phyloP scores from a whole-genome alignment of 2,888 invertebrate genomes.

The Octonoba sinensis region DNA sequence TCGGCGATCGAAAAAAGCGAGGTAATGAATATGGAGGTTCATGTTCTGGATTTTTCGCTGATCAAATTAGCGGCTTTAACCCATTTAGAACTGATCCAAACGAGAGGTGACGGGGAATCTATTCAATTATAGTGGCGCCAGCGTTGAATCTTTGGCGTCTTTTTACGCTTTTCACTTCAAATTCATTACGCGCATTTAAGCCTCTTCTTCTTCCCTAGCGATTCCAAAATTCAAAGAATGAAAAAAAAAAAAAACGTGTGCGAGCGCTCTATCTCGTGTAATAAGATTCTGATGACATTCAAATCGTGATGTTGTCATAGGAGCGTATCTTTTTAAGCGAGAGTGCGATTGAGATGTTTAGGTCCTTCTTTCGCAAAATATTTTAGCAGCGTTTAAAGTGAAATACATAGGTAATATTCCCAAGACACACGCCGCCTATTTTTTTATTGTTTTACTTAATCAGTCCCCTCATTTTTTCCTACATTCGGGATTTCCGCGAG shows the following conservation, averaged over 20 bases:
- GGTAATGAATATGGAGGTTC: constrained; percentile 8
- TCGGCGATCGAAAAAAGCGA: neutral
- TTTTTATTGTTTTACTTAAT: too few relatives aligned
- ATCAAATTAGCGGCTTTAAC: constrained; percentile 50
- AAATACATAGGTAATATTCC: too few relatives aligned
- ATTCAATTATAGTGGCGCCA: constrained; percentile 38
- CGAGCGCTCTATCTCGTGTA: constrained; percentile 16
- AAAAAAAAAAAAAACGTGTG: neutral
- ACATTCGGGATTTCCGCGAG: too few relatives aligned
- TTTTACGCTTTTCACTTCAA: constrained; percentile 51
- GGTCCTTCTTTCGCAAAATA: too few relatives aligned
- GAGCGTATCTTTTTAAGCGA: constrained; percentile 2
- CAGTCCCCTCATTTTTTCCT: too few relatives aligned
- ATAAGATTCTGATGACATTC: constrained; percentile 46
- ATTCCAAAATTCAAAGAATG: constrained; percentile 1
- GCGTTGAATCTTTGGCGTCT: constrained; percentile 3
- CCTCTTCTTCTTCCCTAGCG: constrained; percentile 29
- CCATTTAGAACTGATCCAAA: constrained; percentile 38
- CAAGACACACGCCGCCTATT: too few relatives aligned
- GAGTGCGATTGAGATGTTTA: too few relatives aligned
- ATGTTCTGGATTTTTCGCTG: constrained; percentile 37
- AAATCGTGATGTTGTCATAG: constrained; percentile 35
- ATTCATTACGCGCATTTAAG: constrained; percentile 47
- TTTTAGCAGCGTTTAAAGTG: too few relatives aligned
- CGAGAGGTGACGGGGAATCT: constrained; percentile 41